Evolutionary conservation across 1,140 invertebrate species (phyloP).

Genomic region (Drosophila grimshawi): DNA sequence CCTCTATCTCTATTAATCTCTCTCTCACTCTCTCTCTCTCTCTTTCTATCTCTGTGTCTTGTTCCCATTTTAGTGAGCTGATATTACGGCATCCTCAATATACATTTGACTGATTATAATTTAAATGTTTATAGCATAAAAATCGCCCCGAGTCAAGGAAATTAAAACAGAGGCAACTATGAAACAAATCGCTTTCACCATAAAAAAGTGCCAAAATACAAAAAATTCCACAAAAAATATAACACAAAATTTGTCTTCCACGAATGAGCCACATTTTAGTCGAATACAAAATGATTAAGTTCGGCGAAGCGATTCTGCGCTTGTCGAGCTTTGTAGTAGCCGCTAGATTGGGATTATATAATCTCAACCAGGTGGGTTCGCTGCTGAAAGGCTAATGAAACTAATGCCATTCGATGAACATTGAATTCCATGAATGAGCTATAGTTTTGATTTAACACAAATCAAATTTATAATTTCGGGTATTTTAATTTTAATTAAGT

Average conservation of each 20-base stretch:
- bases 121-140: slow-evolving; percentile 75
- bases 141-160: slow-evolving; percentile 34
- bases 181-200: slow-evolving; percentile 54
- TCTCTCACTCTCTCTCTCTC: no score
- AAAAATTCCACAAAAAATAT: slow-evolving; percentile 16
- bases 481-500: slow-evolving; percentile 5
- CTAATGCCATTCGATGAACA: slow-evolving; percentile 20
- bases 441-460: slow-evolving; percentile 29
- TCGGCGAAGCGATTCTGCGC: slow-evolving; percentile 19
- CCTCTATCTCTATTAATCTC: no score
- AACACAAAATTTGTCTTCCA: slow-evolving; percentile 38
- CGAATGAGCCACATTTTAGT: slow-evolving; percentile 29
- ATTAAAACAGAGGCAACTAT: slow-evolving; percentile 51
- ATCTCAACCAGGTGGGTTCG: slow-evolving; percentile 13
- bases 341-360: slow-evolving; percentile 30
- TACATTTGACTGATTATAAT: slow-evolving; percentile 57
- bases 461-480: slow-evolving; percentile 16
- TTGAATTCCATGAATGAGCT: slow-evolving; percentile 26
- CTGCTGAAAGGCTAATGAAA: slow-evolving; percentile 2
- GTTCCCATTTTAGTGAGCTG: slow-evolving; percentile 36
- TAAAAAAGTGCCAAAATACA: slow-evolving; percentile 67
- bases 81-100: slow-evolving; percentile 61
- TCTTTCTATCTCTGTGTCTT: no score
- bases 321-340: slow-evolving; percentile 23
- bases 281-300: slow-evolving; percentile 31